Evolutionary conservation across 2,888 invertebrate genomes (phyloP).

Genomic region (Bombylius major): DNA sequence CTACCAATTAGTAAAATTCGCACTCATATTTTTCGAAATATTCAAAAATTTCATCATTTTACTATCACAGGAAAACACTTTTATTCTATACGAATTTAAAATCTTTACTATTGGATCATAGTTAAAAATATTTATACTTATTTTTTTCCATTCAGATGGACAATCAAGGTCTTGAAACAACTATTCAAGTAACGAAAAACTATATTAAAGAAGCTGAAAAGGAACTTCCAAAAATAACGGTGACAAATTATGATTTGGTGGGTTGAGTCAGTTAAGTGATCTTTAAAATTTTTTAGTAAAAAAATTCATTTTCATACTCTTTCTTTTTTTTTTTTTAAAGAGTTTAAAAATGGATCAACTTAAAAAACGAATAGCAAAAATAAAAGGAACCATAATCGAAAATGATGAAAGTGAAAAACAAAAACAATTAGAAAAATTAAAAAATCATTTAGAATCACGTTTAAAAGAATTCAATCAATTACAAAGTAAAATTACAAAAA

Average conservation of each 20-base stretch:
- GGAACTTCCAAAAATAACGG: conserved; percentile 43
- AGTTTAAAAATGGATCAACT: conserved; percentile 36
- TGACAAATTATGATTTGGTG: conserved; percentile 48
- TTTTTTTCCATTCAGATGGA: conserved; percentile 18
- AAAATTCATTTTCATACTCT: neutral
- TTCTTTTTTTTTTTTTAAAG: conserved; percentile 15
- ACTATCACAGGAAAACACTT: no score
- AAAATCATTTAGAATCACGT: conserved; percentile 34
- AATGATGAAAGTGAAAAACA: conserved; percentile 32
- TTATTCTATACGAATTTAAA: no score
- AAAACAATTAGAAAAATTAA: conserved; percentile 34
- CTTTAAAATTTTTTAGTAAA: neutral
- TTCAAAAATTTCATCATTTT: no score
- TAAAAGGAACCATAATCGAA: conserved; percentile 32
- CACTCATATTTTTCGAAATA: no score
- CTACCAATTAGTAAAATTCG: no score
- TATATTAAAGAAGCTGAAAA: conserved; percentile 29
- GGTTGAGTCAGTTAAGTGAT: conserved; percentile 25
- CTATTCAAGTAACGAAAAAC: conserved; percentile 18
- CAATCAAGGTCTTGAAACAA: conserved; percentile 21
- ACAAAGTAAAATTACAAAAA: conserved; percentile 40
- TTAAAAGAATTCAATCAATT: conserved; percentile 35
- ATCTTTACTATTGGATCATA: no score
- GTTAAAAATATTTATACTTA: no score
- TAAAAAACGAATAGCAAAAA: conserved; percentile 32